A percentile compares a stretch with the other conserved stretches of the same genome.
These are phyloP conservation scores for Antheraea pernyi DNA, from an alignment of 1,140 invertebrate genomes.

Conservation along the genomic window DNA sequence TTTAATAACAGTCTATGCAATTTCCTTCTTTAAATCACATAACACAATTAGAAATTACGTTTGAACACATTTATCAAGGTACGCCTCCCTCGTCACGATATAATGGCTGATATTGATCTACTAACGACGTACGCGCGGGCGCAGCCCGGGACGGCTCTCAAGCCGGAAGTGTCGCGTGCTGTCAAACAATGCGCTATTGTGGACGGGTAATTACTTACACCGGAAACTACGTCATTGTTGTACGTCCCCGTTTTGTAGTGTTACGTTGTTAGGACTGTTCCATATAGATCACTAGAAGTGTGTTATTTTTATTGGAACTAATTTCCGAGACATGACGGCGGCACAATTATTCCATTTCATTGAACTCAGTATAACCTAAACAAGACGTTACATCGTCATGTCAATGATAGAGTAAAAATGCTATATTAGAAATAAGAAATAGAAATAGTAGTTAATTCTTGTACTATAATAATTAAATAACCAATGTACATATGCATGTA, in stretches of 20 bases:
- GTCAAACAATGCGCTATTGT: slow-evolving; percentile 36
- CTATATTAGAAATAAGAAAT: no score
- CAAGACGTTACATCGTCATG: no score
- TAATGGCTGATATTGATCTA: slow-evolving; percentile 16
- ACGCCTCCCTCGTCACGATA: slow-evolving; percentile 18
- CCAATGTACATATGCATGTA: no score
- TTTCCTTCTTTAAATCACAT: neutral
- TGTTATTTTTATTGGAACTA: no score
- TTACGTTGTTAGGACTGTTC: neutral
- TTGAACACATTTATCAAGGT: neutral
- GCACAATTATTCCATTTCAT: no score
- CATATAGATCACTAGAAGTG: no score
- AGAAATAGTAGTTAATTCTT: no score
- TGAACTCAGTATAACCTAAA: no score
- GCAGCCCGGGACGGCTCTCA: slow-evolving; percentile 18
- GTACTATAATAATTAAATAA: no score
- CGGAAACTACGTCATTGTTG: slow-evolving; percentile 27
- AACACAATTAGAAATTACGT: neutral
- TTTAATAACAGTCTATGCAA: no score
- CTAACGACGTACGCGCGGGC: slow-evolving; percentile 1
- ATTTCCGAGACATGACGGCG: no score
- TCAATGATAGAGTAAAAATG: no score
- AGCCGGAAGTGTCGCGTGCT: slow-evolving; percentile 29
- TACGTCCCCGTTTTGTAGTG: slow-evolving; percentile 21
- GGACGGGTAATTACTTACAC: slow-evolving; percentile 31